phyloP scores from a whole-genome alignment of 2,888 invertebrate species.

The Pinctada fucata region DNA sequence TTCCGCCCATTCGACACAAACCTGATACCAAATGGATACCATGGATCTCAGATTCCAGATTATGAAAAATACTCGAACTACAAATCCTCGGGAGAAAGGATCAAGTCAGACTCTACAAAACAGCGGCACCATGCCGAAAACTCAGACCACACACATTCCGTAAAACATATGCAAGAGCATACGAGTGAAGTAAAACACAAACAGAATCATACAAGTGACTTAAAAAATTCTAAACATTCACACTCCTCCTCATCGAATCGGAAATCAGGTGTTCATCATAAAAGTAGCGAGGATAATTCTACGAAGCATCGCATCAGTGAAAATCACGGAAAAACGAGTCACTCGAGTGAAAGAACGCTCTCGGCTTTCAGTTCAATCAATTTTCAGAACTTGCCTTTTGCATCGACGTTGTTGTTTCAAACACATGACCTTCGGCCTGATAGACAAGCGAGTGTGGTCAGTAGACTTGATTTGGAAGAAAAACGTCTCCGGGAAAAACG shows the following conservation, averaged over 20 bases:
- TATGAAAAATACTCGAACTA: conserved; percentile 23
- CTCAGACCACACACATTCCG: not conserved
- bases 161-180: not conserved
- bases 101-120: conserved; percentile 4
- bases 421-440: conserved; percentile 21
- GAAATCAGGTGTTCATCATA: not conserved
- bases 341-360: not conserved
- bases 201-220: not conserved
- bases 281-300: conserved; percentile 3
- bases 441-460: conserved; percentile 42
- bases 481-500: conserved; percentile 63
- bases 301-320: conserved; percentile 2
- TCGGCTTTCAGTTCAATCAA: conserved; percentile 9
- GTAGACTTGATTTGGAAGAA: conserved; percentile 74
- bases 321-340: conserved; percentile 2
- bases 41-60: conserved; percentile 31
- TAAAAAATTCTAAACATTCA: not conserved
- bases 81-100: not conserved
- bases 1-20: conserved; percentile 68
- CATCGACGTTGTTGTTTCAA: not conserved
- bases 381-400: conserved; percentile 15
- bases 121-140: not conserved
- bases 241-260: conserved; percentile 5
- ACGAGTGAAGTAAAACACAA: not conserved
- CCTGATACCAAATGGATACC: conserved; percentile 50